These are phyloP conservation scores for Botia kubotai DNA, from an alignment of 2,797 vertebrate genomes.

Conservation along the genomic window DNA sequence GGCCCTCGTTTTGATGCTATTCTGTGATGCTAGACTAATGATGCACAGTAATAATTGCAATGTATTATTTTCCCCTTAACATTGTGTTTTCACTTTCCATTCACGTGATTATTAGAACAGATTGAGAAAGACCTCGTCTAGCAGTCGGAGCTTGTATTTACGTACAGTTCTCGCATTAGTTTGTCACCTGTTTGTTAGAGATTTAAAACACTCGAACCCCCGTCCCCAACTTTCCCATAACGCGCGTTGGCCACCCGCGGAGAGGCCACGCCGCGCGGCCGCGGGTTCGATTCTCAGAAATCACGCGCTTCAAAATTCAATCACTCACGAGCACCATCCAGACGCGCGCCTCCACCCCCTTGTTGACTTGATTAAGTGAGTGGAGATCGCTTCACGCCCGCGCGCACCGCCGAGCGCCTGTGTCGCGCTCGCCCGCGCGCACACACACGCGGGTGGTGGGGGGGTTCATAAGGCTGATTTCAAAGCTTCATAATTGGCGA, in stretches of 20 bases:
- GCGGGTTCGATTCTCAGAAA: constrained; percentile 19
- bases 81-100: too few species aligned
- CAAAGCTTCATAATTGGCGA: constrained; percentile 55
- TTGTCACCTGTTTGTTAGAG: neutral
- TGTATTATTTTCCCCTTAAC: neutral
- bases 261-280: constrained; percentile 10
- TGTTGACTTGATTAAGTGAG: constrained; percentile 67
- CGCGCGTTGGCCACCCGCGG: constrained; percentile 24
- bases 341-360: constrained; percentile 54
- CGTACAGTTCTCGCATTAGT: neutral
- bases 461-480: constrained; percentile 53
- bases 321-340: constrained; percentile 52
- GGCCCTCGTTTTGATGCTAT: too few species aligned
- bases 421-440: neutral
- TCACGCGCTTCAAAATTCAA: constrained; percentile 34
- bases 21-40: too few species aligned
- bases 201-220: neutral
- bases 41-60: neutral
- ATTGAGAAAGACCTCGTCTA: neutral
- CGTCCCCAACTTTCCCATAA: constrained; percentile 24
- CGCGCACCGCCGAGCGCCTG: neutral
- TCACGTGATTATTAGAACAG: neutral
- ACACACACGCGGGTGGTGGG: constrained; percentile 19
- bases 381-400: constrained; percentile 50
- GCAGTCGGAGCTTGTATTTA: too few species aligned